Percentiles rank a stretch among this genome's conserved stretches.
phyloP scores from a whole-genome alignment of 1,140 invertebrate genomes.

The Diorhabda sublineata region DNA sequence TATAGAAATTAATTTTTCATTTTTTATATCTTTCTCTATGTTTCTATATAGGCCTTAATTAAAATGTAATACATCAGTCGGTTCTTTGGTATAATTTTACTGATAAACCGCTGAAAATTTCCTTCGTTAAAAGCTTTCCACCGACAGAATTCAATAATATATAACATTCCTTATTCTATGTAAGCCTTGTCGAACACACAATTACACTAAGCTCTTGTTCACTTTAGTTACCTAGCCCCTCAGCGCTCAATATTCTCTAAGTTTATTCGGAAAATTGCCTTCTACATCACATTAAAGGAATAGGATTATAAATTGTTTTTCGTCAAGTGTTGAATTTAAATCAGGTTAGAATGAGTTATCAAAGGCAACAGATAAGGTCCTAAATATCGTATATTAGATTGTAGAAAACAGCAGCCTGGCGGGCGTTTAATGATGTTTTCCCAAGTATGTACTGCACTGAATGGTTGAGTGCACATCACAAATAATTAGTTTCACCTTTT shows the following conservation, averaged over 20 bases:
- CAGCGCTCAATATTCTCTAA: background rate
- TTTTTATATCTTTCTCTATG: background rate
- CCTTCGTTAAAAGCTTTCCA: background rate
- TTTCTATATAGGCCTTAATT: background rate
- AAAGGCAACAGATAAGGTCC: too few species aligned
- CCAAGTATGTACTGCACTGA: too few species aligned
- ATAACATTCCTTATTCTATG: background rate
- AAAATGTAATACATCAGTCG: background rate
- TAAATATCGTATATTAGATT: too few species aligned
- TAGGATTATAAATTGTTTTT: too few species aligned
- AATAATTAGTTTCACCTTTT: too few species aligned
- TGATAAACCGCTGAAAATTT: background rate
- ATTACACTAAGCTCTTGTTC: slow-evolving; percentile 2
- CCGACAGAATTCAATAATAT: background rate
- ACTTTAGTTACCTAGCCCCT: background rate
- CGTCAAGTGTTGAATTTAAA: too few species aligned
- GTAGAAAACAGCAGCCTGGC: too few species aligned
- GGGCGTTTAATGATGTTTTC: too few species aligned
- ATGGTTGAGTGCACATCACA: too few species aligned
- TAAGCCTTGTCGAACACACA: slow-evolving; percentile 1
- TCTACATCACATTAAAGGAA: too few species aligned
- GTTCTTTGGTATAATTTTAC: background rate
- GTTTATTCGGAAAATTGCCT: background rate
- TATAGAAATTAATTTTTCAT: background rate
- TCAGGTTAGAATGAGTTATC: too few species aligned